These are phyloP conservation scores for Hypena proboscidalis DNA, from an alignment of 2,888 invertebrate species.

Conservation along the genomic window DNA sequence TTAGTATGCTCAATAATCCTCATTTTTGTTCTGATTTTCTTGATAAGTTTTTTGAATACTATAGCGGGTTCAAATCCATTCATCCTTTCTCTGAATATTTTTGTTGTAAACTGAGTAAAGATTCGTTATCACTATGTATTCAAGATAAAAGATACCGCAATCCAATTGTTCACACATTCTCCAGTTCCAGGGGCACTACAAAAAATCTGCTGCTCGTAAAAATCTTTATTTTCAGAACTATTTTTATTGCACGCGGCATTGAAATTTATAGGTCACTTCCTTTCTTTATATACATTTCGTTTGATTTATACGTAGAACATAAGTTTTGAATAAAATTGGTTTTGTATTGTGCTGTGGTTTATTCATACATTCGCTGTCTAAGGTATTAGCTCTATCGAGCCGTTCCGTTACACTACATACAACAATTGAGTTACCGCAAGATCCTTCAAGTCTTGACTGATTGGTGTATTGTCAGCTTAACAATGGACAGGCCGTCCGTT, in stretches of 20 bases:
- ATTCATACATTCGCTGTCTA: not conserved
- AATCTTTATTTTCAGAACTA: conserved; percentile 4
- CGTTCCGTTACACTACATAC: conserved; percentile 36
- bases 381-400: conserved; percentile 16
- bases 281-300: conserved; percentile 5
- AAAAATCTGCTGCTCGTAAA: conserved; percentile 1
- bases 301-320: not conserved
- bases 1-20: no score
- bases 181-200: not conserved
- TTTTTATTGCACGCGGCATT: conserved; percentile 5
- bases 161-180: conserved; percentile 1
- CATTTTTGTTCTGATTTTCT: no score
- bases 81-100: no score
- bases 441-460: conserved; percentile 52
- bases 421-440: conserved; percentile 41
- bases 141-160: conserved; percentile 6
- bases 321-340: not conserved
- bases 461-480: conserved; percentile 59
- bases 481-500: conserved; percentile 55
- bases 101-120: no score
- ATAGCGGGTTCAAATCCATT: no score
- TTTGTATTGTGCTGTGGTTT: not conserved
- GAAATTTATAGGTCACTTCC: conserved; percentile 3
- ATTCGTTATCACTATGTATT: conserved; percentile 1
- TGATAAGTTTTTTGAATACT: no score